These are phyloP conservation scores for Bambusicola thoracicus DNA, from an alignment of 2,113 vertebrate species.

Conservation along the genomic window DNA sequence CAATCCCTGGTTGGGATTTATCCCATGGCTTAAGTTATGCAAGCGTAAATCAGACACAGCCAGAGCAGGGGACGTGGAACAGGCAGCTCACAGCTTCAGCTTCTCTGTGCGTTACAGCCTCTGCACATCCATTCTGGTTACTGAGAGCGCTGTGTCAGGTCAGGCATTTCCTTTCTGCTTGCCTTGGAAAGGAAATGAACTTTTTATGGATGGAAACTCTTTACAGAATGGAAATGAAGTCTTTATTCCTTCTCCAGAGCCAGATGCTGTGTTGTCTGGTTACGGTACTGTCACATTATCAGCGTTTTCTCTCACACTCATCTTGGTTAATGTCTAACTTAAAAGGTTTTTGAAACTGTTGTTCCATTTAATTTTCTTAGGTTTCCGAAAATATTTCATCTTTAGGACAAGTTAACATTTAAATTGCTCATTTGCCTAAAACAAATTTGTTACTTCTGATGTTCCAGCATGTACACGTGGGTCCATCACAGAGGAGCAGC, in stretches of 20 bases:
- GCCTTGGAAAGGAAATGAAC: not conserved
- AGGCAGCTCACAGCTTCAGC: not conserved
- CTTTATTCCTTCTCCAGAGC: slow-evolving; percentile 3
- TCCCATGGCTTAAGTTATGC: not conserved
- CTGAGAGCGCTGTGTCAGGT: not conserved
- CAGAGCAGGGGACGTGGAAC: not conserved
- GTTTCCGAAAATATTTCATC: not conserved
- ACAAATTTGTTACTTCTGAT: not conserved
- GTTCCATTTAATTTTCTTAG: not conserved
- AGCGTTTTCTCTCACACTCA: not conserved
- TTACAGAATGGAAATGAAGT: not conserved
- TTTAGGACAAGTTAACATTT: not conserved
- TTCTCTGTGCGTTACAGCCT: not conserved
- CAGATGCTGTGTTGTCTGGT: slow-evolving; percentile 5
- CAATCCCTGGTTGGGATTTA: not conserved
- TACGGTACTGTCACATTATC: not conserved
- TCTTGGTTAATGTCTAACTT: slow-evolving; percentile 14
- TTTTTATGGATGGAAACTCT: not conserved
- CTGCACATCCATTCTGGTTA: not conserved
- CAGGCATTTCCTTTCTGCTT: not conserved
- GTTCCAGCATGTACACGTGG: not conserved
- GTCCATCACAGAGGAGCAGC: not conserved
- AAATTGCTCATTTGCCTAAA: not conserved
- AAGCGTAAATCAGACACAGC: not conserved
- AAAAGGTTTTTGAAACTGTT: not conserved